A percentile compares a stretch with the other conserved stretches of the same genome.
phyloP scores from a whole-genome alignment of 1,140 invertebrate species.

The Wasmannia auropunctata region DNA sequence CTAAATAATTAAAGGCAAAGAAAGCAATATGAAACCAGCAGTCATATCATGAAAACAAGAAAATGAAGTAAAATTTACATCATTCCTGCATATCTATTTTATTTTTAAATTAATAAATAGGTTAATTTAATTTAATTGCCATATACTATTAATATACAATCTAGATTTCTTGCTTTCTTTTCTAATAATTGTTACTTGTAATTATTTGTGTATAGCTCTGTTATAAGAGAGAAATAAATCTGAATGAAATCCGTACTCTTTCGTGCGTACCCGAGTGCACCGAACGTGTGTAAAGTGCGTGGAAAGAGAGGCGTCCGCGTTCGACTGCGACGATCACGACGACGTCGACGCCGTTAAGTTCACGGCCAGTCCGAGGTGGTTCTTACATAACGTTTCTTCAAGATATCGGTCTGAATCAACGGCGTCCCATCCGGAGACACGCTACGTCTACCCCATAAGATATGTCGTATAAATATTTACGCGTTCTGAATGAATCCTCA shows the following conservation, averaged over 20 bases:
- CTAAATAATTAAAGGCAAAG: not conserved
- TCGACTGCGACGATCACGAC: slow-evolving; percentile 67
- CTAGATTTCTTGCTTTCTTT: not conserved
- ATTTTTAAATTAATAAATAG: slow-evolving; percentile 2
- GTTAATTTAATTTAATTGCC: not conserved
- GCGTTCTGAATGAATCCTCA: slow-evolving; percentile 3
- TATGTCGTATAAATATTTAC: slow-evolving; percentile 34
- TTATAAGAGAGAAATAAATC: not conserved
- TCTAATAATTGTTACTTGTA: not conserved
- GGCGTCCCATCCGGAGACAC: slow-evolving; percentile 40
- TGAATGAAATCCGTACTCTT: slow-evolving; percentile 9
- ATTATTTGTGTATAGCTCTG: not conserved
- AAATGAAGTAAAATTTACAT: not conserved
- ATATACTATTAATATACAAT: not conserved
- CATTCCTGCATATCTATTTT: not conserved
- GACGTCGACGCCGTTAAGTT: slow-evolving; percentile 82
- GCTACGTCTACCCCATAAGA: slow-evolving; percentile 15
- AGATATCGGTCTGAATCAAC: slow-evolving; percentile 75
- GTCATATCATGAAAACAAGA: not conserved
- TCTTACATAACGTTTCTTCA: slow-evolving; percentile 79
- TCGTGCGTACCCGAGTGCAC: slow-evolving; percentile 54
- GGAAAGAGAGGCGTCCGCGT: slow-evolving; percentile 70
- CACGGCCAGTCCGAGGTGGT: slow-evolving; percentile 83
- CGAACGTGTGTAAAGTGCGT: slow-evolving; percentile 48
- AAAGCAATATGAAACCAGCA: not conserved